Evolutionary conservation across 2,888 invertebrate genomes (phyloP).

Genomic region (Nomada fucata): DNA sequence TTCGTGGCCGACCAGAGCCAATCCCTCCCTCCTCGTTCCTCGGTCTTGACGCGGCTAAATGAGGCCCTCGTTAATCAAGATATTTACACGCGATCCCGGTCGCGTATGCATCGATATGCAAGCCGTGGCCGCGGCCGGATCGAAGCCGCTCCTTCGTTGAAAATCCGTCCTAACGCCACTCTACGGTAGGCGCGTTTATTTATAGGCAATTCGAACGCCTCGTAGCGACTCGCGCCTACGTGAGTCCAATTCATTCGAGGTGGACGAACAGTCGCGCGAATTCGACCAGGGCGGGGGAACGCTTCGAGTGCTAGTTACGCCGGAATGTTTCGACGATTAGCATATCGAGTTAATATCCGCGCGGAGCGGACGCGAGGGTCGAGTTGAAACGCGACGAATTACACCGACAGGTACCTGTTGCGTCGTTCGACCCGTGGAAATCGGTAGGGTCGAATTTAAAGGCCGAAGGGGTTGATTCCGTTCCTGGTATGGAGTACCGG

Average conservation of each 20-base stretch:
- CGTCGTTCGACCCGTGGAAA: slow-evolving; percentile 3
- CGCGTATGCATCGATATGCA: slow-evolving; percentile 74
- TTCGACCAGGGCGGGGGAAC: slow-evolving; percentile 34
- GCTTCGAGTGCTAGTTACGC: slow-evolving; percentile 52
- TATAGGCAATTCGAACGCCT: slow-evolving; percentile 78
- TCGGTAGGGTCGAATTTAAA: neutral
- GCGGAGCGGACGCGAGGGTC: neutral
- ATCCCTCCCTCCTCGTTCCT: neutral
- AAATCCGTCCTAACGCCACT: slow-evolving; percentile 73
- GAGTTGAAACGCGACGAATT: slow-evolving; percentile 28
- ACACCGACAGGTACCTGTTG: slow-evolving; percentile 5
- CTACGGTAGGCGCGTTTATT: slow-evolving; percentile 73
- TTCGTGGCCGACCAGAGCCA: slow-evolving; percentile 20
- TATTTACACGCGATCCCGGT: slow-evolving; percentile 78
- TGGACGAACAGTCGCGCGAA: slow-evolving; percentile 55
- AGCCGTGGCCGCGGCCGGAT: slow-evolving; percentile 71
- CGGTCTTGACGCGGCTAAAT: slow-evolving; percentile 51
- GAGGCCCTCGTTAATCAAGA: slow-evolving; percentile 77
- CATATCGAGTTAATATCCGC: slow-evolving; percentile 43
- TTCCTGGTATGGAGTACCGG: neutral
- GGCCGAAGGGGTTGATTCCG: neutral
- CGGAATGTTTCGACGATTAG: slow-evolving; percentile 52
- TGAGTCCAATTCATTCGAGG: slow-evolving; percentile 73
- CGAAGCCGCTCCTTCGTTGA: slow-evolving; percentile 73
- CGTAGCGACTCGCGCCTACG: slow-evolving; percentile 69